phyloP scores from a whole-genome alignment of 2,797 vertebrate genomes.

The Phyllotis vaccarum region DNA sequence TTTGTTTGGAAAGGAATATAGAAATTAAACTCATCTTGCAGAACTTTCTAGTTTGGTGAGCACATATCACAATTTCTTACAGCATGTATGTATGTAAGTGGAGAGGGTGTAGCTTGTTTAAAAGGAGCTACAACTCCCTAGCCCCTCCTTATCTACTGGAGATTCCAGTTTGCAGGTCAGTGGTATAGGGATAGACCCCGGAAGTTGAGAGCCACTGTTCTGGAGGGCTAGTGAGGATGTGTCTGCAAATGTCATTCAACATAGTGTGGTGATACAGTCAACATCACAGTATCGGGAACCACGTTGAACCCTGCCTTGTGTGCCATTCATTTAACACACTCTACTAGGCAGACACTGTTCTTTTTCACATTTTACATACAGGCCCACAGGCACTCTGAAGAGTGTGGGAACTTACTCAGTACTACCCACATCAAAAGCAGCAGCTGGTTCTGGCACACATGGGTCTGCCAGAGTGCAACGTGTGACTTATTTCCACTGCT shows the following conservation, averaged over 20 bases:
- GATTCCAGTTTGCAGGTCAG: not conserved
- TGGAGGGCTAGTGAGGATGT: not conserved
- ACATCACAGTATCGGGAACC: not conserved
- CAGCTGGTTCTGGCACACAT: not conserved
- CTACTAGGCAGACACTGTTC: not conserved
- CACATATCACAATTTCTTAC: not conserved
- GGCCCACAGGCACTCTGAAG: not conserved
- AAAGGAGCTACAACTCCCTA: not conserved
- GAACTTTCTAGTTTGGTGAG: slow-evolving; percentile 34
- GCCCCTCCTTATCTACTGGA: not conserved
- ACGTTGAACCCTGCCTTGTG: not conserved
- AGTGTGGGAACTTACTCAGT: not conserved
- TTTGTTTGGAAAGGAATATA: slow-evolving; percentile 34
- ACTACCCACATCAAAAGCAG: not conserved
- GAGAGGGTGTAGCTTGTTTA: not conserved
- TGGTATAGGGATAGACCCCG: not conserved
- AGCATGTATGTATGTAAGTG: not conserved
- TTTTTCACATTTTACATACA: not conserved
- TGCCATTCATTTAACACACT: not conserved
- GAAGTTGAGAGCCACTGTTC: slow-evolving; percentile 32
- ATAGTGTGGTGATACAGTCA: not conserved
- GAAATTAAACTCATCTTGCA: not conserved
- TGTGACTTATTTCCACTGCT: not conserved
- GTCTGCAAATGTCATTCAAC: not conserved
- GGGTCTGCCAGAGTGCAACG: not conserved